Base-by-base conservation (phyloP, 2,797 vertebrate species). In the Sebastes aleutianus region DNA sequence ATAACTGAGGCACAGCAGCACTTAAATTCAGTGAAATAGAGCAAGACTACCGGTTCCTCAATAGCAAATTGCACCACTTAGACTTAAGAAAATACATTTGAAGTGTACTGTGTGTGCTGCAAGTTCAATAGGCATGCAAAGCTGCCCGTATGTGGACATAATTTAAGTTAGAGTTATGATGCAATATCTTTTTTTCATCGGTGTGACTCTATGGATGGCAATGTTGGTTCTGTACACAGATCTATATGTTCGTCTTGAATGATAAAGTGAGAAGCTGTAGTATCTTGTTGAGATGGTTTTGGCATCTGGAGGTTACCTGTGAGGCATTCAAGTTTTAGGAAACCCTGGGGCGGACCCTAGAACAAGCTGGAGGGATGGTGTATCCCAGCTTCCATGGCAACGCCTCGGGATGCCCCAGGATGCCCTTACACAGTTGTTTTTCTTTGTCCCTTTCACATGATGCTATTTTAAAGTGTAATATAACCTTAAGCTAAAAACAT, bases 311-410 rank as follows among this genome's bases (percentile, higher is more conserved):
- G 32, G 18, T 59, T 54, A 20, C 57, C 39, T 8, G 1, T 16
- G 65, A 71, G 78, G 18, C 39, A 76, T 59, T 9, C 50, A 65
- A 3, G 32, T 66, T 78, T 77, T n/a, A 58, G 66, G 71, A 76
- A 72, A 75, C 62, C 75, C 66, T 18, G 34, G 20, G 66, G 80
- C 24, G 1, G 27, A 54, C 43, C 77, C 5, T 20, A 20, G 36
- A 70, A 78, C 34, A 67, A 47, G 70, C 54, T 77, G 16, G 34
- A 78, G 70, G 69, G 36, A 58, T 57, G 61, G 50, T n/a, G n/a
- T 53, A 54, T 78, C 29, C 13, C 29, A 43, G 58, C 20, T 64
- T 24, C 57, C 8, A 71, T 59, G 53, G 47, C 43, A 22, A 53
- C 26, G 74, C 67, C 58, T 71, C 16, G 1, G 43, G 61, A 74